Conservation (phyloP, 2,888 invertebrate species). For the Pasiphila rectangulata region DNA sequence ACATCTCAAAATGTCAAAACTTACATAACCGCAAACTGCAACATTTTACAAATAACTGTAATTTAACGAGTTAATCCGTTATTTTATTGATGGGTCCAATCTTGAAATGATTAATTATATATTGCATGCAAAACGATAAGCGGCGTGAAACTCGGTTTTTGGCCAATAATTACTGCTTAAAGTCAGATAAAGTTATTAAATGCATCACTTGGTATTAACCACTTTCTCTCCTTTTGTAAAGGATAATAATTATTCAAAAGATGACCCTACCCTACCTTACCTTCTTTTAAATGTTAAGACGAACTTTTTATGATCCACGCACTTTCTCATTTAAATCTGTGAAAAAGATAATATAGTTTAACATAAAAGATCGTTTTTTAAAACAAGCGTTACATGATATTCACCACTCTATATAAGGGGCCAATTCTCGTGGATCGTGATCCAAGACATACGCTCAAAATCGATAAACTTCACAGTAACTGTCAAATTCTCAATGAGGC, state of each 20-base stretch:
- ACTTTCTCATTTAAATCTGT: background rate
- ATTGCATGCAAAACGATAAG: conserved; percentile 4
- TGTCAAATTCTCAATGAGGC: no score
- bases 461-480: no score
- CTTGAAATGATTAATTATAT: conserved; percentile 1
- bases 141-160: conserved; percentile 10
- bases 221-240: background rate
- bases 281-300: background rate
- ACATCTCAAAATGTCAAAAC: no score
- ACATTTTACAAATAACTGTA: conserved; percentile 30
- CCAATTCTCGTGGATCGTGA: no score
- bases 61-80: conserved; percentile 35
- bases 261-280: background rate
- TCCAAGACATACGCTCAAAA: no score
- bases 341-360: no score
- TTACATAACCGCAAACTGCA: no score
- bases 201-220: conserved; percentile 17
- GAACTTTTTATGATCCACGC: no score
- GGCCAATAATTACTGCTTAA: conserved; percentile 15
- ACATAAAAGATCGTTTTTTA: no score
- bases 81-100: conserved; percentile 35
- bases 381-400: no score
- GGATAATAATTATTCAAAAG: background rate
- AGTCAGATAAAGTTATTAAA: conserved; percentile 34
- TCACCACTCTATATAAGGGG: no score